phyloP scores from a whole-genome alignment of 2,888 invertebrate species.

The Phaonia tiefii region DNA sequence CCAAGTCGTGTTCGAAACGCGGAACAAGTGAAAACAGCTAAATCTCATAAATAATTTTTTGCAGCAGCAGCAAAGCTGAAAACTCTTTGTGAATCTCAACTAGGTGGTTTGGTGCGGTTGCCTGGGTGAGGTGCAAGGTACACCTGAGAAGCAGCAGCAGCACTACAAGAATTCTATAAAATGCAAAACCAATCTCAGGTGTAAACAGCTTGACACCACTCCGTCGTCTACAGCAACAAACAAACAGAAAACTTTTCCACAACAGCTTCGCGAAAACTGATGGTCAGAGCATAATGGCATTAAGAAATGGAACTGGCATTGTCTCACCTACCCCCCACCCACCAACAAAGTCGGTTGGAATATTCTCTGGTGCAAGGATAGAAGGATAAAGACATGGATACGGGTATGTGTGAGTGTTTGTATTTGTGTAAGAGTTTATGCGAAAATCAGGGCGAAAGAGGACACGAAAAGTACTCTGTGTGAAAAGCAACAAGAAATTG shows the following conservation, averaged over 20 bases:
- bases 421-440: slow-evolving; percentile 2
- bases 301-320: slow-evolving; percentile 45
- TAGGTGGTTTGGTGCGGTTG: slow-evolving; percentile 53
- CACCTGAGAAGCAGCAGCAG: slow-evolving; percentile 25
- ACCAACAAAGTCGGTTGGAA: slow-evolving; percentile 39
- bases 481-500: slow-evolving; percentile 16
- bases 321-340: slow-evolving; percentile 15
- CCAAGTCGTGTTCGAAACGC: slow-evolving; percentile 58
- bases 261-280: slow-evolving; percentile 61
- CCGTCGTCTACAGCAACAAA: slow-evolving; percentile 57
- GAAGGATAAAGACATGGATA: slow-evolving; percentile 16
- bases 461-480: slow-evolving; percentile 18
- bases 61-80: neutral
- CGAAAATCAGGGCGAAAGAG: slow-evolving; percentile 15
- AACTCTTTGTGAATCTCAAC: slow-evolving; percentile 61
- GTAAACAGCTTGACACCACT: slow-evolving; percentile 75
- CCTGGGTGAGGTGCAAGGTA: slow-evolving; percentile 16
- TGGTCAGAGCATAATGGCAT: slow-evolving; percentile 64
- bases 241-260: slow-evolving; percentile 57
- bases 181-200: slow-evolving; percentile 77
- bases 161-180: slow-evolving; percentile 64
- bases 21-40: slow-evolving; percentile 68
- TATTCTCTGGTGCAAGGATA: slow-evolving; percentile 54
- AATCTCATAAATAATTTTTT: slow-evolving; percentile 71
- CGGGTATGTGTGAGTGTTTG: neutral